Conservation (phyloP, 1,140 invertebrate species). For the Papilio polyxenes region DNA sequence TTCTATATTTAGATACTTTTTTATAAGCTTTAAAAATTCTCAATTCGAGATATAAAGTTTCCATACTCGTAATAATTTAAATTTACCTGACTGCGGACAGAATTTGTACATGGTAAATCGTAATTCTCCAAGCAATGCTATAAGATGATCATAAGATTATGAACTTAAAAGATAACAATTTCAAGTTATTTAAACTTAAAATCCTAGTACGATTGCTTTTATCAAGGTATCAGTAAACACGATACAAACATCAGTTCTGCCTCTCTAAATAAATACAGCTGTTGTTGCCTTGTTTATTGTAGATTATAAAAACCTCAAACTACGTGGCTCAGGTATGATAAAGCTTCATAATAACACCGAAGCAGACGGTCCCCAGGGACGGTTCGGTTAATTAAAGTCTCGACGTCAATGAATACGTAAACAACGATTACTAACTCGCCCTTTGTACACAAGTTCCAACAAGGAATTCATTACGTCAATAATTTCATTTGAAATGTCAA, state of each 20-base stretch:
- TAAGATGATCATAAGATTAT: background rate
- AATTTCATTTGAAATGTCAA: background rate
- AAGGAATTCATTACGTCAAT: background rate
- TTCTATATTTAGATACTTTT: background rate
- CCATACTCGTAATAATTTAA: no score
- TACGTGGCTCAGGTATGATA: background rate
- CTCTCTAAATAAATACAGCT: background rate
- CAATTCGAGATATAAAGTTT: no score
- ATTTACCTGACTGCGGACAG: background rate
- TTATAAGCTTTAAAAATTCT: no score
- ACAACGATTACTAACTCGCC: conserved; percentile 8
- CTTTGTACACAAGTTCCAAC: background rate
- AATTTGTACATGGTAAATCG: background rate
- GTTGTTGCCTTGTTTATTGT: background rate
- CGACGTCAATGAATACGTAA: conserved; percentile 15
- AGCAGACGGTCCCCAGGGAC: background rate
- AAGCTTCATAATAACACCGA: background rate
- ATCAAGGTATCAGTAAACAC: background rate
- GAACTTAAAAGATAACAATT: background rate
- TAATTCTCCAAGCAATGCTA: no score
- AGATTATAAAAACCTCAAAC: background rate
- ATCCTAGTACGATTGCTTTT: background rate
- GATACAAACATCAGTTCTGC: background rate
- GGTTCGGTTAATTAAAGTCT: conserved; percentile 15
- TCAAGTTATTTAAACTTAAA: background rate